Conservation (phyloP, 2,888 invertebrate species). For the Hirtodrosophila alboralis region DNA sequence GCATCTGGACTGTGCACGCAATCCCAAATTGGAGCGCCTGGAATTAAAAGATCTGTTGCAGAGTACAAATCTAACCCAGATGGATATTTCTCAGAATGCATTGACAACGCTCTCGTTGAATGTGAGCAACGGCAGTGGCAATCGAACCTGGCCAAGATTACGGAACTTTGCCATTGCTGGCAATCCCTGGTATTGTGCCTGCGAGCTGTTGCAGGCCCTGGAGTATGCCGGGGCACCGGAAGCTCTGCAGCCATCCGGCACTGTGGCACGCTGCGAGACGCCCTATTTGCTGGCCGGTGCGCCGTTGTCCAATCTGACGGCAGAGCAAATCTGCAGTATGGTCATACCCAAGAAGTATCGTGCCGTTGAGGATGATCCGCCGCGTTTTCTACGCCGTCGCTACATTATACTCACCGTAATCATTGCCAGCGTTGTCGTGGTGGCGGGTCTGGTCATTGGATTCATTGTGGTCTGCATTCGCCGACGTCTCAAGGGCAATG, state of each 20-base stretch:
- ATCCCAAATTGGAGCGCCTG: slow-evolving; percentile 85
- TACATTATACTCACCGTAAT: slow-evolving; percentile 82
- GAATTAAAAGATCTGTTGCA: slow-evolving; percentile 85
- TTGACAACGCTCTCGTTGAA: slow-evolving; percentile 84
- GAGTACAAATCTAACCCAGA: slow-evolving; percentile 83
- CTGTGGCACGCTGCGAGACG: slow-evolving; percentile 77
- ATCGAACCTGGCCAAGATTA: slow-evolving; percentile 83
- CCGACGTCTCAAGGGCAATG: slow-evolving; percentile 79
- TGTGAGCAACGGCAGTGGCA: slow-evolving; percentile 36
- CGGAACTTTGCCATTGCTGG: slow-evolving; percentile 86
- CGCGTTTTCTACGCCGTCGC: slow-evolving; percentile 82
- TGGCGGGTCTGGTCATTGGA: slow-evolving; percentile 81
- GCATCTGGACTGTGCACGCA: slow-evolving; percentile 73
- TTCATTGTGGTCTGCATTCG: slow-evolving; percentile 81
- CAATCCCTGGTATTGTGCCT: slow-evolving; percentile 89
- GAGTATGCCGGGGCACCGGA: slow-evolving; percentile 67
- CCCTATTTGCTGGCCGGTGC: slow-evolving; percentile 81
- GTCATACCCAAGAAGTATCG: slow-evolving; percentile 78
- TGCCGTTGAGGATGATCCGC: slow-evolving; percentile 81
- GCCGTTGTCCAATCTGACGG: slow-evolving; percentile 75
- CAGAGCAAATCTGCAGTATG: slow-evolving; percentile 74
- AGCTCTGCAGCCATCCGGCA: slow-evolving; percentile 41
- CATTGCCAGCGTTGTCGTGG: slow-evolving; percentile 79
- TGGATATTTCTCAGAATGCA: slow-evolving; percentile 87
- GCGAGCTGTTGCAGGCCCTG: slow-evolving; percentile 83